These are phyloP conservation scores for Hemistola chrysoprasaria DNA, from an alignment of 2,888 invertebrate species.

Conservation along the genomic window DNA sequence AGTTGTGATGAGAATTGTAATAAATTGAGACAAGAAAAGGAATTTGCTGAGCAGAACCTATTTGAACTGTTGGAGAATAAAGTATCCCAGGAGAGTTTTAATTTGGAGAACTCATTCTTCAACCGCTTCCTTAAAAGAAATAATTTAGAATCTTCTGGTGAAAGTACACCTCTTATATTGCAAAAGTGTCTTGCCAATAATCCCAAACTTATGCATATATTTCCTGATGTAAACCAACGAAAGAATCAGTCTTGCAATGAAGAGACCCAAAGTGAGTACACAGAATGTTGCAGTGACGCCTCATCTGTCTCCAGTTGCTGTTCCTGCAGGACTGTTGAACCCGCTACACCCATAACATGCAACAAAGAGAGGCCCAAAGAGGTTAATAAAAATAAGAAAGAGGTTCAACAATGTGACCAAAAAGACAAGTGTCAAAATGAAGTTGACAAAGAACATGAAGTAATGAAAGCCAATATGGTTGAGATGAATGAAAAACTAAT, in stretches of 20 bases:
- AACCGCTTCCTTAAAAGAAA: constrained; percentile 71
- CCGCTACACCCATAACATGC: constrained; percentile 22
- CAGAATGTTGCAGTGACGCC: constrained; percentile 59
- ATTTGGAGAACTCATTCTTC: constrained; percentile 85
- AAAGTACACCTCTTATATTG: constrained; percentile 68
- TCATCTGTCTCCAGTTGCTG: constrained; percentile 63
- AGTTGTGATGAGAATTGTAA: constrained; percentile 57
- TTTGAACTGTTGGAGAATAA: constrained; percentile 91
- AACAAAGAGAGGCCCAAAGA: constrained; percentile 30
- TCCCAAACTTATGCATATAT: constrained; percentile 58
- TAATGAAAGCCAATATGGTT: constrained; percentile 61
- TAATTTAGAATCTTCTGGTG: constrained; percentile 61
- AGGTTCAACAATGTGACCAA: constrained; percentile 38
- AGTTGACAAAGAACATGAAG: constrained; percentile 52
- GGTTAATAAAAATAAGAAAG: constrained; percentile 34
- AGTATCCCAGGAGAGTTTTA: constrained; percentile 87
- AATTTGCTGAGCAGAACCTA: constrained; percentile 85
- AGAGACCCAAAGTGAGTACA: constrained; percentile 55
- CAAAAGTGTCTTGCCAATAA: constrained; percentile 64
- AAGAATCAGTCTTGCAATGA: constrained; percentile 51
- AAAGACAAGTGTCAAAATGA: constrained; percentile 50
- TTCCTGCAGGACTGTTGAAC: constrained; percentile 65
- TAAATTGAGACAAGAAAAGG: constrained; percentile 60
- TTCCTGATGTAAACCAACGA: constrained; percentile 45
- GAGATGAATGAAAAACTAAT: constrained; percentile 74